Percentiles rank a stretch among this genome's conserved stretches.
These are phyloP conservation scores for Leucophenga maculata DNA, from an alignment of 2,888 invertebrate genomes.

Conservation along the genomic window DNA sequence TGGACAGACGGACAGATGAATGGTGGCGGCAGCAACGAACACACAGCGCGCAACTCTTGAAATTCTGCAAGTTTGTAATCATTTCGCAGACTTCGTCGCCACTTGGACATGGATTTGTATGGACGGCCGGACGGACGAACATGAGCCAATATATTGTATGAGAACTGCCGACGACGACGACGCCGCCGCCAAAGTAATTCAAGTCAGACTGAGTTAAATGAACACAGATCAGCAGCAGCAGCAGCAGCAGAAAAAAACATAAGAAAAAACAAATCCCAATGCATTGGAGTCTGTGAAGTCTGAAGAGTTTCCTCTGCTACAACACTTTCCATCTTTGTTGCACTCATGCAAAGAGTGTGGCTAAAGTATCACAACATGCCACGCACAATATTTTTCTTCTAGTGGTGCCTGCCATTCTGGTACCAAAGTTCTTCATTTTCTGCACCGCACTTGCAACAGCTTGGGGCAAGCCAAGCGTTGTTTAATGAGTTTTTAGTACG, in stretches of 20 bases:
- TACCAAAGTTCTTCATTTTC: constrained; percentile 39
- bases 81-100: constrained; percentile 15
- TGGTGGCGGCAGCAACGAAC: constrained; percentile 23
- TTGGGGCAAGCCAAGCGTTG: constrained; percentile 1
- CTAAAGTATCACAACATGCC: constrained; percentile 55
- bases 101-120: neutral
- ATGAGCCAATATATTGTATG: neutral
- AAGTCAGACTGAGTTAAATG: constrained; percentile 10
- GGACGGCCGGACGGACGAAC: constrained; percentile 2
- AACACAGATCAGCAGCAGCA: neutral
- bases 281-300: neutral
- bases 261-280: neutral
- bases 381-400: constrained; percentile 47
- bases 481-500: too few species aligned
- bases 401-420: neutral
- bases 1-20: constrained; percentile 29
- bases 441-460: neutral
- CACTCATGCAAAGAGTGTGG: constrained; percentile 36
- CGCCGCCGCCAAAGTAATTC: neutral
- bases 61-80: constrained; percentile 24
- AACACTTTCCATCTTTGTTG: constrained; percentile 1
- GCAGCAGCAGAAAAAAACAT: too few species aligned
- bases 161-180: constrained; percentile 2
- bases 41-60: neutral
- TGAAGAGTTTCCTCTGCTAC: constrained; percentile 15